phyloP scores from a whole-genome alignment of 92 coral and sea anemone species.

The Scolanthus callimorphus region DNA sequence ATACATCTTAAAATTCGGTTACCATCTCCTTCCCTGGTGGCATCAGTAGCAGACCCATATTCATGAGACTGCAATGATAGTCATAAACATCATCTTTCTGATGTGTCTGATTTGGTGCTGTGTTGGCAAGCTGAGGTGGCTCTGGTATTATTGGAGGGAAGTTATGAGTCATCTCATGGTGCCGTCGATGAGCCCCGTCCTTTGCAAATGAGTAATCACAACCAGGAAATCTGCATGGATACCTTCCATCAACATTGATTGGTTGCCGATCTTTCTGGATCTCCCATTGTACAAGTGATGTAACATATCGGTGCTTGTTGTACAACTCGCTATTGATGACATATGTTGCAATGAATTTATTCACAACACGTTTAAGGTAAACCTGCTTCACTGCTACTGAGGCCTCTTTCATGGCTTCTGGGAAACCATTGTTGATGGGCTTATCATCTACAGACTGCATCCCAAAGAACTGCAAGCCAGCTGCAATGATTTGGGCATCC shows the following conservation, averaged over 20 bases:
- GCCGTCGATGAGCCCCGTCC: constrained; percentile 35
- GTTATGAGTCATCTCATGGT: constrained; percentile 49
- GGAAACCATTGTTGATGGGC: constrained; percentile 17
- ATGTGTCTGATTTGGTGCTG: constrained; percentile 10
- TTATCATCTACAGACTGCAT: constrained; percentile 16
- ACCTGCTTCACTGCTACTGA: neutral
- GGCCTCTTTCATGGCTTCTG: neutral
- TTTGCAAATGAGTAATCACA: constrained; percentile 30
- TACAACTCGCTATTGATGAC: constrained; percentile 28
- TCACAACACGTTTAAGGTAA: neutral
- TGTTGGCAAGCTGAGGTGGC: neutral
- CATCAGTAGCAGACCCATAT: constrained; percentile 11
- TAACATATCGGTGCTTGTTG: constrained; percentile 22
- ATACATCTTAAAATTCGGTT: too few relatives aligned
- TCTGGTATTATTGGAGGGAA: constrained; percentile 26
- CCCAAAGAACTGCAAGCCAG: constrained; percentile 40
- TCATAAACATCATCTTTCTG: constrained; percentile 19
- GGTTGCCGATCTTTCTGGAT: constrained; percentile 18
- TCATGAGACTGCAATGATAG: constrained; percentile 20
- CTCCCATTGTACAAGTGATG: constrained; percentile 46
- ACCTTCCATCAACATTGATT: too few relatives aligned
- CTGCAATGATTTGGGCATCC: too few relatives aligned
- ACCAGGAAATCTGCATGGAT: too few relatives aligned
- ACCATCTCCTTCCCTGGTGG: too few relatives aligned
- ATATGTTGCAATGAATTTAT: constrained; percentile 28